Evolutionary conservation across 1,140 invertebrate genomes (phyloP), one percentile per base, ranked within the genome.

Genomic region (Dolichoris vasculosae): DNA sequence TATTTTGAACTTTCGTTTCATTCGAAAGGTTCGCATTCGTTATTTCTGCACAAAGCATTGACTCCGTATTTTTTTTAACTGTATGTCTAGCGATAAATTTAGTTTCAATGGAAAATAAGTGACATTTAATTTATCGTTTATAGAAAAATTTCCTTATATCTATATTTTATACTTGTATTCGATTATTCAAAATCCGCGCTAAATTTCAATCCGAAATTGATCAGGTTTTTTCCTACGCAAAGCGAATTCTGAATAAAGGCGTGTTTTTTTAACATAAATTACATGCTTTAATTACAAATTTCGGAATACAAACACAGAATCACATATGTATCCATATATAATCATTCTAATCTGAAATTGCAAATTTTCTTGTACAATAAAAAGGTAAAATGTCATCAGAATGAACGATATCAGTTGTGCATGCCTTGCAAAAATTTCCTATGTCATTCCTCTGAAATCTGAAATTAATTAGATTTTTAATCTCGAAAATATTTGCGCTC

Each of bases 1-100:
- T 32, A 17, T 38, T 67, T 79, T 26, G 26, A 51, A 69, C 51
- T 69, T 79, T 43, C 78, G 38, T 73, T 51, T 46, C 43, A 63
- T 77, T 84, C 71, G 15, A 26, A 71, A 71, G 11, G 75, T 55
- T 46, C 46, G 23, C 30, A 26, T 35, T 48, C 20, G 17, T 63
- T 63, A 63, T 40, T 32, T 83, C 40, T 32, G 30, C 17, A 73
- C 23, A n/a, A 43, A 43, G 40, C 38, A 2, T 43, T 73, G 8
- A 7, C 15, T 73, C 0, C 8, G 26, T 73, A 0, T 17, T 4
- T 43, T 0, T 73, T n/a, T n/a, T 7, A 43, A 43, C 2, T n/a
- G 20, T 43, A n/a, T 0, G 11, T 8, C 15, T 73, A 3, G 8
- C 20, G 20, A n/a, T 73, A 43, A 43, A 73, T 43, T 43, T 73